Conservation (phyloP, 2,797 vertebrate genomes). For the Tarsius wallacei region DNA sequence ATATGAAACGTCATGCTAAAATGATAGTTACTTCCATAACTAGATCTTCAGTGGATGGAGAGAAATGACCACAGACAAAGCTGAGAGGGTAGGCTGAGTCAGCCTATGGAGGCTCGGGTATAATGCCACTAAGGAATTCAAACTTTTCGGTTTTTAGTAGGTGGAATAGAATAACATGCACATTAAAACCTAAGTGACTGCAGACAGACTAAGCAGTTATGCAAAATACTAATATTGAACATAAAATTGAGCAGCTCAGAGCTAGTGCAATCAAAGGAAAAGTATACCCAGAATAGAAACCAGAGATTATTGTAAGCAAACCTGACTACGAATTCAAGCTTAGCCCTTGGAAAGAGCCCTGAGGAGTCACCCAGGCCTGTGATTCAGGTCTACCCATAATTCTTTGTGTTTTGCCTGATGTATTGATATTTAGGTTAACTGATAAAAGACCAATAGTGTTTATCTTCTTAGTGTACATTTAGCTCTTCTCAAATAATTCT, state of each 20-base stretch:
- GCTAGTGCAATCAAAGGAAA: slow-evolving; percentile 3
- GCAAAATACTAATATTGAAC: background rate
- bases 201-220: background rate
- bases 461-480: background rate
- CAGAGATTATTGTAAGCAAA: background rate
- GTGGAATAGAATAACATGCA: background rate
- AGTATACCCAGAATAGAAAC: background rate
- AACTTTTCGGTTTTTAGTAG: background rate
- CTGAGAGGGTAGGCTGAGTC: background rate
- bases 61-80: background rate
- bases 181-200: background rate
- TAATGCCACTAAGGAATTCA: background rate
- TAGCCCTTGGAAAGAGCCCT: background rate
- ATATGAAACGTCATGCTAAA: background rate
- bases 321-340: background rate
- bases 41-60: background rate
- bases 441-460: background rate
- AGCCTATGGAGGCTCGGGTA: background rate
- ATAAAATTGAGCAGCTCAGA: background rate
- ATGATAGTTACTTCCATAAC: background rate
- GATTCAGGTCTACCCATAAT: background rate
- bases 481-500: slow-evolving; percentile 11
- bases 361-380: background rate
- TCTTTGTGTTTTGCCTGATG: background rate
- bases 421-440: background rate